Percentiles rank a stretch among this genome's conserved stretches.
Conservation (phyloP, 2,113 vertebrate genomes). For the Sorex araneus region DNA sequence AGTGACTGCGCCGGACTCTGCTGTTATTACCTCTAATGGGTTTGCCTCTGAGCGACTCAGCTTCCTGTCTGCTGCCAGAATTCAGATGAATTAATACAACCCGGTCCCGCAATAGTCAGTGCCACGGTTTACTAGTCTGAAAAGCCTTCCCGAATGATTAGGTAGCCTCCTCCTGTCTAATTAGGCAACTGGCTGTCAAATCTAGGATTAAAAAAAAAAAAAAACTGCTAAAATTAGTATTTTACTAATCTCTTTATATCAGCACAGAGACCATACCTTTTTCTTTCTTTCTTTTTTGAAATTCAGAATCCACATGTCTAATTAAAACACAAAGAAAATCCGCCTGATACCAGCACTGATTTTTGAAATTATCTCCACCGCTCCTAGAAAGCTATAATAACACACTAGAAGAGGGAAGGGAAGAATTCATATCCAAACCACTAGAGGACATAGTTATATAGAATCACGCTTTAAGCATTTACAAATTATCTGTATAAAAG, state of each 20-base stretch:
- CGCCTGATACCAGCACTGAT: background rate
- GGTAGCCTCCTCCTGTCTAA: background rate
- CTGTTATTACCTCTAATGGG: background rate
- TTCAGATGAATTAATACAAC: background rate
- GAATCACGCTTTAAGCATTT: background rate
- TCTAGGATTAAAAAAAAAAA: background rate
- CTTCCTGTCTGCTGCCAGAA: background rate
- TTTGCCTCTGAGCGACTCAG: background rate
- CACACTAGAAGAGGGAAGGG: background rate
- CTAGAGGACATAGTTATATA: background rate
- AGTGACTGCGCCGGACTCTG: background rate
- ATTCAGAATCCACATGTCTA: background rate
- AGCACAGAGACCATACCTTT: slow-evolving; percentile 6
- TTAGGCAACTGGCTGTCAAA: background rate
- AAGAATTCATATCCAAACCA: background rate
- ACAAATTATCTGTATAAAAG: background rate
- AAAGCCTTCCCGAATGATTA: background rate
- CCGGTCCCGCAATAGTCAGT: background rate
- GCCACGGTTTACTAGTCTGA: background rate
- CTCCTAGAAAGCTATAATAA: background rate
- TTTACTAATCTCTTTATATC: background rate
- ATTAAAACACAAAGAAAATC: slow-evolving; percentile 41
- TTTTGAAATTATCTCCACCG: background rate
- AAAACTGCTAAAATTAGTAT: background rate
- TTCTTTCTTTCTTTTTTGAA: background rate